Base-by-base conservation (phyloP, 2,113 vertebrate species). In the Leuciscus idus region DNA sequence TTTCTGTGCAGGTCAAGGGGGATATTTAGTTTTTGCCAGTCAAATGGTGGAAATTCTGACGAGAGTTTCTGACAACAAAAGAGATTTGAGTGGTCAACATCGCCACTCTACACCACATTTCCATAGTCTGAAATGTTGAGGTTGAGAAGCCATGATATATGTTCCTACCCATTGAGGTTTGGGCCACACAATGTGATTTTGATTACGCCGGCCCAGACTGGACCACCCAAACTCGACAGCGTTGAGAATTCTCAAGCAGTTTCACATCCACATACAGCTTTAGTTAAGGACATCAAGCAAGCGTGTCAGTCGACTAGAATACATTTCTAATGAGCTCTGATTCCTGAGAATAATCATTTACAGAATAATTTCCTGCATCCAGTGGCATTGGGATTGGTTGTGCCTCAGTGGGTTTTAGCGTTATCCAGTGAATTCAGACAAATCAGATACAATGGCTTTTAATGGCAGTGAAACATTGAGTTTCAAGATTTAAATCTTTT, bases 161-260 rank as follows among this genome's bases (percentile, higher is more conserved):
- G 88, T 80, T 91, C 92, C 88, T 91, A 90, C 85, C 80, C 74
- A 85, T 46, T 46, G 59, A 3, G 89, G 87, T 87, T 82, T 85
- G 90, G 92, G 80, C 93, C 90, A 66, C 64, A 88, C 85, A 91
- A 90, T 93, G 91, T 89, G 90, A 94, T 93, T 92, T 91, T 92
- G 87, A 93, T 95, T 92, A 92, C 89, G 85, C 84, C 79, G 78
- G 76, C 84, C 89, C 81, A 88, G 76, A 86, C 88, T 50, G 76
- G 92, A 93, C 94, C 95, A 94, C 93, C 93, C 93, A 81, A 46
- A 28, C 36, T 21, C 6, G 8, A 72, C 9, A 17, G 77, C 3
- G 11, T 17, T 59, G 30, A 8, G 21, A 23, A 36, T 59, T 80
- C 59, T 21, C 36, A 78, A 78, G 10, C 15, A 8, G 19, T 6